A percentile compares a stretch with the other conserved stretches of the same genome.
Evolutionary conservation across 2,113 vertebrate genomes (phyloP).

Genomic region (Isurus oxyrinchus): DNA sequence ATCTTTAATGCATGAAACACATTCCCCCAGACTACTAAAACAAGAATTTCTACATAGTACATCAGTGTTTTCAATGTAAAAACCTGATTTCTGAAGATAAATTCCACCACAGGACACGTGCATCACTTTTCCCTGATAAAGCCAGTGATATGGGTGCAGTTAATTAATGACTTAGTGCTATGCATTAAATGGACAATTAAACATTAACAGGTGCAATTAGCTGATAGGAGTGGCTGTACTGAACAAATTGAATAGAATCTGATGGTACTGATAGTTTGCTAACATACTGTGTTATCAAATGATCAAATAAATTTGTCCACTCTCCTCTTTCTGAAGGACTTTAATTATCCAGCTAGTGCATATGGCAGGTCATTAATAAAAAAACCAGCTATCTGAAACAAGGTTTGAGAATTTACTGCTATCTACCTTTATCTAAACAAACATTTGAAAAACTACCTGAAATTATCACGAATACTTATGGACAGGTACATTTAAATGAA

Average conservation of each 20-base stretch:
- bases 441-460: slow-evolving; percentile 81
- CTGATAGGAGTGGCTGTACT: slow-evolving; percentile 79
- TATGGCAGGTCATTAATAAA: slow-evolving; percentile 99
- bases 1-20: slow-evolving; percentile 38
- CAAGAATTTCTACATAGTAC: slow-evolving; percentile 37
- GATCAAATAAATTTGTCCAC: slow-evolving; percentile 94
- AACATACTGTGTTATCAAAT: slow-evolving; percentile 89
- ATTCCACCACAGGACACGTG: slow-evolving; percentile 21
- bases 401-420: slow-evolving; percentile 68
- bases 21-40: slow-evolving; percentile 33
- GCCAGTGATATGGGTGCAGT: slow-evolving; percentile 76
- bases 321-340: slow-evolving; percentile 69
- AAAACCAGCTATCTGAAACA: slow-evolving; percentile 85
- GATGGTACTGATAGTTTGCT: slow-evolving; percentile 84
- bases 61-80: slow-evolving; percentile 31
- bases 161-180: slow-evolving; percentile 88
- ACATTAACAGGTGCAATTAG: slow-evolving; percentile 96
- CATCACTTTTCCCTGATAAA: slow-evolving; percentile 48
- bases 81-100: slow-evolving; percentile 37
- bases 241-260: slow-evolving; percentile 75
- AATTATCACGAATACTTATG: slow-evolving; percentile 77
- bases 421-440: slow-evolving; percentile 88
- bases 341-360: slow-evolving; percentile 87
- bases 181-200: slow-evolving; percentile 92
- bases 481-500: slow-evolving; percentile 68